phyloP scores from a whole-genome alignment of 2,888 invertebrate species.

The Dromius quadrimaculatus region DNA sequence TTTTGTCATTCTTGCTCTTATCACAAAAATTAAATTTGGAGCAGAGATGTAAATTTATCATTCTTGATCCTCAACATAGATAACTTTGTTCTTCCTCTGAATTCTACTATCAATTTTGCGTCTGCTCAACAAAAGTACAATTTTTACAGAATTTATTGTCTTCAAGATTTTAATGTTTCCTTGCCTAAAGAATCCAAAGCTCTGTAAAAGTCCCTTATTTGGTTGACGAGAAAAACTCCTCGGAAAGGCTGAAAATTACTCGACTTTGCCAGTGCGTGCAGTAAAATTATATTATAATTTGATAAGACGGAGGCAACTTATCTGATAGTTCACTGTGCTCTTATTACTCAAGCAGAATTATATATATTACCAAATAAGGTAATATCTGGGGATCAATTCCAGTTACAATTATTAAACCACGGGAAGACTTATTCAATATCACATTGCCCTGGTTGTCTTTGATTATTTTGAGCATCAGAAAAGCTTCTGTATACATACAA shows the following conservation, averaged over 20 bases:
- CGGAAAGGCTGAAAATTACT: conserved; percentile 54
- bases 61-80: conserved; percentile 50
- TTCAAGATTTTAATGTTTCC: conserved; percentile 52
- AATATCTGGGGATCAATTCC: too few species aligned
- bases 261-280: conserved; percentile 51
- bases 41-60: conserved; percentile 52
- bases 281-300: conserved; percentile 55
- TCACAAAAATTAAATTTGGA: conserved; percentile 54
- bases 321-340: conserved; percentile 50
- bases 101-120: conserved; percentile 53
- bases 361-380: too few species aligned
- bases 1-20: conserved; percentile 40
- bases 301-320: conserved; percentile 52
- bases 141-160: conserved; percentile 49
- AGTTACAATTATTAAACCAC: too few species aligned
- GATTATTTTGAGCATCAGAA: too few species aligned
- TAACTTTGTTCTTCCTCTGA: conserved; percentile 50
- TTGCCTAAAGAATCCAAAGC: conserved; percentile 32
- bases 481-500: too few species aligned
- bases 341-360: conserved; percentile 49
- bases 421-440: too few species aligned
- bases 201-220: conserved; percentile 52
- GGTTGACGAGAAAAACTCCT: conserved; percentile 54
- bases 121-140: conserved; percentile 44
- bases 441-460: too few species aligned